These are phyloP conservation scores for Pseudomyrmex pallidus DNA, from an alignment of 1,140 invertebrate genomes.

Conservation along the genomic window DNA sequence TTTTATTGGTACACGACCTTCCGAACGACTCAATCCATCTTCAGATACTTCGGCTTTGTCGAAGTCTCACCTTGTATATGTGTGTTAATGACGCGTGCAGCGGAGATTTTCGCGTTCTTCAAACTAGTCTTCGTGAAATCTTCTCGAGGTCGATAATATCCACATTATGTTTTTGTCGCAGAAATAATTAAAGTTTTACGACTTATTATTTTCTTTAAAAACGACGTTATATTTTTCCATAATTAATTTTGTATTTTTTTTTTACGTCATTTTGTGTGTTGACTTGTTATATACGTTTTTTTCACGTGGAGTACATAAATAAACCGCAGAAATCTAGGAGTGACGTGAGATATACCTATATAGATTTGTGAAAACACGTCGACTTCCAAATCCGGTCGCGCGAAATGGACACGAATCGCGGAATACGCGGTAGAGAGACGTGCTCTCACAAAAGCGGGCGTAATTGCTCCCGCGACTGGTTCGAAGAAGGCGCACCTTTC, in stretches of 20 bases:
- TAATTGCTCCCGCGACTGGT: conserved; percentile 65
- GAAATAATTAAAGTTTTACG: too few species aligned
- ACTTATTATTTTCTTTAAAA: too few species aligned
- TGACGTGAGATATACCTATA: conserved; percentile 65
- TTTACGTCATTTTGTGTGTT: background rate
- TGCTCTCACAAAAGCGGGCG: conserved; percentile 24
- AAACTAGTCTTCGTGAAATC: background rate
- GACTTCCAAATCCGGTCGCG: conserved; percentile 58
- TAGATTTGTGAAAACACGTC: conserved; percentile 53
- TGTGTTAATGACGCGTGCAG: background rate
- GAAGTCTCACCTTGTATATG: too few species aligned
- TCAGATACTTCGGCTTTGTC: too few species aligned
- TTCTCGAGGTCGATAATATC: background rate
- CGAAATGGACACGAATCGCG: conserved; percentile 51
- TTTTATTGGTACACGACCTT: too few species aligned
- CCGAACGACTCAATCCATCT: too few species aligned
- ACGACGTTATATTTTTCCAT: too few species aligned
- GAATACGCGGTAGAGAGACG: conserved; percentile 17
- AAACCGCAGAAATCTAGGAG: conserved; percentile 5
- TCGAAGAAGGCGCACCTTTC: conserved; percentile 65
- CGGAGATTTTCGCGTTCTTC: background rate
- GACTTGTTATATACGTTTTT: background rate
- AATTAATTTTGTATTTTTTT: too few species aligned
- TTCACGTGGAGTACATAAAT: background rate
- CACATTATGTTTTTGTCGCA: background rate